A percentile compares a stretch with the other conserved stretches of the same genome.
These are phyloP conservation scores for Halcyon senegalensis DNA, from an alignment of 2,113 vertebrate species.

Conservation along the genomic window DNA sequence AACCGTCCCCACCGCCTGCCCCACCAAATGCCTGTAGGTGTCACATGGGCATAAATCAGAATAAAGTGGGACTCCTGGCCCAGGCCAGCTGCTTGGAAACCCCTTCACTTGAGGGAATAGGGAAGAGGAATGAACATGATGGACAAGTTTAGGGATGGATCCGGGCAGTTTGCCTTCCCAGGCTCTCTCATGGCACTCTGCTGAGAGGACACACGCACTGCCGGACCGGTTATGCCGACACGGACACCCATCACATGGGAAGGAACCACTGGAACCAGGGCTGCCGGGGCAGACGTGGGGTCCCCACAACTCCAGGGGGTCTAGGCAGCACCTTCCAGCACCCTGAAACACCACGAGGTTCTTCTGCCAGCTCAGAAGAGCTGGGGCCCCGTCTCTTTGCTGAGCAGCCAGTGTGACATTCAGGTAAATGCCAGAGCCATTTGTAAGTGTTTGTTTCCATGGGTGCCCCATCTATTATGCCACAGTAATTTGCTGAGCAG, in stretches of 20 bases:
- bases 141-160: neutral
- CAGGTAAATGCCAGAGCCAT: neutral
- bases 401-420: neutral
- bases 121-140: neutral
- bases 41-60: neutral
- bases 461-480: neutral
- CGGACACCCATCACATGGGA: fast-evolving
- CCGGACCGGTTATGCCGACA: fast-evolving
- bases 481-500: neutral
- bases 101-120: neutral
- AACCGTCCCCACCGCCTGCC: neutral
- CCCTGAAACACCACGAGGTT: fast-evolving
- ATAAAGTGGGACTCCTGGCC: neutral
- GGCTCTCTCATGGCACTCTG: fast-evolving
- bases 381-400: neutral
- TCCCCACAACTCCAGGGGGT: neutral
- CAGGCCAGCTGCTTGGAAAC: neutral
- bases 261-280: fast-evolving
- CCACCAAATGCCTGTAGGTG: neutral
- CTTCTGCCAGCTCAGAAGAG: neutral
- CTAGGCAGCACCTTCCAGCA: neutral
- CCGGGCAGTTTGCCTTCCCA: fast-evolving
- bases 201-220: fast-evolving
- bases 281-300: fast-evolving
- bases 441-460: neutral